Base-by-base conservation (phyloP, 2,113 vertebrate species). In the Percopsis transmontana region DNA sequence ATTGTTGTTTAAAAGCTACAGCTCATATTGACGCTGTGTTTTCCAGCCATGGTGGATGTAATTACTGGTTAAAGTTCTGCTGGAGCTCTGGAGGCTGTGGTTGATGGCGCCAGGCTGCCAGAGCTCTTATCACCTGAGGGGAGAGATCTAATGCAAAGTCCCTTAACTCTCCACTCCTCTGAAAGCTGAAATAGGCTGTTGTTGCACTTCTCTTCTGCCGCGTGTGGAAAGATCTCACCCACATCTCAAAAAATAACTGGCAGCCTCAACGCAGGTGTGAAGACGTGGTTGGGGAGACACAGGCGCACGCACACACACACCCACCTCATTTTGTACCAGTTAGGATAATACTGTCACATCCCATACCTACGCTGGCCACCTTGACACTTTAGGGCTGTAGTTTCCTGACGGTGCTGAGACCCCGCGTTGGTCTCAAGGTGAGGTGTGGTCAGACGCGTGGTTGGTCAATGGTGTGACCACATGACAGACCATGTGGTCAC, bases 21-120 rank as follows among this genome's bases (percentile, higher is more conserved):
- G 68, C 76, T 5, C 66, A 39, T 41, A 83, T 83, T 3, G 57
- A 77, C 63, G 54, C 68, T 13, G 74, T 77, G 75, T 79, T 79
- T 64, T 72, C 58, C 40, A 11, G 44, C 1, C 44, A n/a, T 23
- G 7, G 15, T 53, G 72, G 70, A 51, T 57, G 62, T 73, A 63
- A 77, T 80, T 74, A 84, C 71, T 42, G 57, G 12, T 47, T 5
- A 12, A 47, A 47, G 14, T 15, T 47, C 11, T n/a, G n/a, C n/a
- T 48, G 57, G 44, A 42, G 53, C 57, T 58, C 38, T 0, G 13
- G 66, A 67, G 53, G 42, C 11, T 50, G n/a, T 23, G 55, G 75
- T 74, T 69, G 72, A 71, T 76, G 54, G 74, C 12, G 42, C 72
- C 80, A 3, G 59, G 50, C 61, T 20, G 68, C 62, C 13, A 5